These are phyloP conservation scores for Molossus alvarezi DNA, from an alignment of 2,797 vertebrate species.

Conservation along the genomic window DNA sequence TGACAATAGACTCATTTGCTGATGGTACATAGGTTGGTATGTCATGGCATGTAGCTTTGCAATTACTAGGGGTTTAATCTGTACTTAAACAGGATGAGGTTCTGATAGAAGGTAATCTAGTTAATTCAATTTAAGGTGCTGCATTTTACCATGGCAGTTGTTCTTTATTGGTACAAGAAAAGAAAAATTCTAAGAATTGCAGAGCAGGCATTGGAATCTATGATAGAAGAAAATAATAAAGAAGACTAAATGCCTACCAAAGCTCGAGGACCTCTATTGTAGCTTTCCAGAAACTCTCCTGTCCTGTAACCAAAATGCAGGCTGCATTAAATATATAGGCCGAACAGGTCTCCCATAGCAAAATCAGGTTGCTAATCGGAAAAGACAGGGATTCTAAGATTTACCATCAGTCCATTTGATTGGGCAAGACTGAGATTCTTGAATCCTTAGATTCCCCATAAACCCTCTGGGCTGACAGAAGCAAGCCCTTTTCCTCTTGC, in stretches of 20 bases:
- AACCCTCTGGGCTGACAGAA: not conserved
- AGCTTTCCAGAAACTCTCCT: not conserved
- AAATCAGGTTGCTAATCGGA: not conserved
- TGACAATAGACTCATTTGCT: not conserved
- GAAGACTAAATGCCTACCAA: not conserved
- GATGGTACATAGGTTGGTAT: not conserved
- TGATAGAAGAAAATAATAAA: conserved; percentile 17
- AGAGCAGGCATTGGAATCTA: not conserved
- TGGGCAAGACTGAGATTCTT: not conserved
- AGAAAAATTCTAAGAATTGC: not conserved
- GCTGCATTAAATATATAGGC: not conserved
- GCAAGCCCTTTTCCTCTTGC: not conserved
- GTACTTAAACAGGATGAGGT: not conserved
- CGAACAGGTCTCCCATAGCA: not conserved
- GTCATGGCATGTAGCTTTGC: not conserved
- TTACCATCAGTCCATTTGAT: not conserved
- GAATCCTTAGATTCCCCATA: not conserved
- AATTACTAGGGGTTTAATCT: not conserved
- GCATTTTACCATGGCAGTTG: not conserved
- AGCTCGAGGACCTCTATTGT: not conserved
- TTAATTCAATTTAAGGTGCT: not conserved
- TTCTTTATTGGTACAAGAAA: not conserved
- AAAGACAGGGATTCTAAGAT: not conserved
- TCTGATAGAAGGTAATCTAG: conserved; percentile 21
- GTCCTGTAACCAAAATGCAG: not conserved